Percentiles rank a stretch among this genome's conserved stretches.
Conservation (phyloP, 2,888 invertebrate genomes). For the Xanthia togata region DNA sequence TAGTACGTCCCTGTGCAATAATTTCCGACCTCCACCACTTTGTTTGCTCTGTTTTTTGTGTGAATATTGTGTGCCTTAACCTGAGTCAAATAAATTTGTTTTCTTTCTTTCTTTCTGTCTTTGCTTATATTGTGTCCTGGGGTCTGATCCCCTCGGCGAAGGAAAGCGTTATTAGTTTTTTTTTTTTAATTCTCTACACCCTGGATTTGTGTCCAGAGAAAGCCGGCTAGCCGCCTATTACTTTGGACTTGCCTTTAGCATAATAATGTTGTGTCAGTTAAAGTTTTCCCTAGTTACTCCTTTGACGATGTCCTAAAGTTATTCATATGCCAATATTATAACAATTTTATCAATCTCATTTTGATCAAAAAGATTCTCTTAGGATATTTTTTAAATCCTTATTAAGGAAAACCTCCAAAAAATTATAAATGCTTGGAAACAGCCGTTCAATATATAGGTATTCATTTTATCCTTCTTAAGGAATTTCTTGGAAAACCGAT, state of each 20-base stretch:
- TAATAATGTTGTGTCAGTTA: neutral
- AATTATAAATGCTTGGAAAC: neutral
- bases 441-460: neutral
- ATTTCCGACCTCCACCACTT: neutral
- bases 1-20: neutral
- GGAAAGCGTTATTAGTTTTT: neutral
- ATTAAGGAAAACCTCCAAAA: constrained; percentile 17
- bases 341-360: neutral
- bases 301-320: neutral
- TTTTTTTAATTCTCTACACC: neutral
- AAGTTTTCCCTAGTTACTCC: neutral
- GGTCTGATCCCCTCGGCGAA: neutral
- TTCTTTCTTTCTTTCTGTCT: too few relatives aligned
- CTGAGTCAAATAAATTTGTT: too few relatives aligned
- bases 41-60: too few relatives aligned
- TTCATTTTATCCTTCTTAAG: constrained; percentile 11
- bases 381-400: neutral
- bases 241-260: neutral
- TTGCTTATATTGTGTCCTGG: neutral
- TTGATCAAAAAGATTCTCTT: neutral
- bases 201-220: neutral
- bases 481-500: constrained; percentile 13
- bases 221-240: neutral
- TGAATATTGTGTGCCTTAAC: too few relatives aligned
- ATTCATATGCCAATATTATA: neutral